Base-by-base conservation (phyloP, 2,797 vertebrate species). In the Corythornis leucogaster region DNA sequence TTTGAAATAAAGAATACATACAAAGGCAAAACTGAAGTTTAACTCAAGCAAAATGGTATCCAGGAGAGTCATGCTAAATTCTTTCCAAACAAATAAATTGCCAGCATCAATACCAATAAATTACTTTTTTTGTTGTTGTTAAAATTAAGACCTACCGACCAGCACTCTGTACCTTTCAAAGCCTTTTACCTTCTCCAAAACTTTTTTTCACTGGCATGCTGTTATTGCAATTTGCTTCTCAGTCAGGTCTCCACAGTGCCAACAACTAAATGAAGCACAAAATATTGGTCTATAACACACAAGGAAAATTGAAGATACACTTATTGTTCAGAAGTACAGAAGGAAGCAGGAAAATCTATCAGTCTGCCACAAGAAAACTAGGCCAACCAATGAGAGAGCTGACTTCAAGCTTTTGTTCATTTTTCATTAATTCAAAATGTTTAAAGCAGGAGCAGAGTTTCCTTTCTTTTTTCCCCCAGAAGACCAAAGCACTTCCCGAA, bases 331-430 rank as follows among this genome's bases (percentile, higher is more conserved):
- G 40, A 48, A 92, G 83, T 69, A 91, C 2, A 63, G 80, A 78
- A 21, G 11, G 9, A 89, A 80, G 64, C 64, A 85, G 79, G 55
- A 87, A 94, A 94, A 93, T 69, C 70, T 81, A 85, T 89, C 87
- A 73, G 48, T 61, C 70, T 69, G 82, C 25, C 63, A 88, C 6
- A 5, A 92, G 43, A 57, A 94, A 91, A 88, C n/a, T 16, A 86
- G 53, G 77, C 59, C 70, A 87, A 59, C 62, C 48, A 87, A 87
- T 45, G 9, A 69, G 40, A 78, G 92, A 83, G 24, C 7, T 40
- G 28, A 62, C 66, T 83, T 87, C 9, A 73, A 71, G 79, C 22
- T 87, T 92, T 89, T 76, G 66, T 76, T 86, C 31, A 48, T 71
- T 93, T 94, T 89, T 89, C 55, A 53, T 55, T 79, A 89, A 63